Conservation (phyloP, 1,140 invertebrate species). For the Palaemon carinicauda region DNA sequence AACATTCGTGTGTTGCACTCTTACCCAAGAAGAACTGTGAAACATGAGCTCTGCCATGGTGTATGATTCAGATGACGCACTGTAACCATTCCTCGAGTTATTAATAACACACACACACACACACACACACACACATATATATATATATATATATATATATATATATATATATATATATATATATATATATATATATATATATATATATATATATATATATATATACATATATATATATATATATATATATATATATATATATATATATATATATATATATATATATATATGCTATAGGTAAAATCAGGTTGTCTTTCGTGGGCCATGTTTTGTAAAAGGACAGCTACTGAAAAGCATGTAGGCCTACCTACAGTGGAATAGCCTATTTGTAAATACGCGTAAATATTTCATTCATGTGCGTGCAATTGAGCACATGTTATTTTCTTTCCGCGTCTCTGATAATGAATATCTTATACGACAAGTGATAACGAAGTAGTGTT, state of each 20-base stretch:
- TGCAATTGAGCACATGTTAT: too few relatives aligned
- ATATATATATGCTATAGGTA: not conserved
- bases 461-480: too few relatives aligned
- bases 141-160: not conserved
- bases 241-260: not conserved
- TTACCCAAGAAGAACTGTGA: too few relatives aligned
- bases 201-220: not conserved
- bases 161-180: not conserved
- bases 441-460: too few relatives aligned
- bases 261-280: conserved; percentile 6
- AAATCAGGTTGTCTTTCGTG: not conserved
- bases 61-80: not conserved
- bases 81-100: not conserved
- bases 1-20: too few relatives aligned
- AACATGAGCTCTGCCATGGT: not conserved
- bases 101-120: not conserved
- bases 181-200: conserved; percentile 23
- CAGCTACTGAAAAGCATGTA: not conserved
- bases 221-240: conserved; percentile 17
- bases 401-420: too few relatives aligned
- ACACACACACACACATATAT: conserved; percentile 17
- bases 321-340: not conserved
- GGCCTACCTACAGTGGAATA: not conserved
- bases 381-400: too few relatives aligned
- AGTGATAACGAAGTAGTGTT: too few relatives aligned